phyloP scores from a whole-genome alignment of 1,140 invertebrate genomes.

The Aradophagus sp. region DNA sequence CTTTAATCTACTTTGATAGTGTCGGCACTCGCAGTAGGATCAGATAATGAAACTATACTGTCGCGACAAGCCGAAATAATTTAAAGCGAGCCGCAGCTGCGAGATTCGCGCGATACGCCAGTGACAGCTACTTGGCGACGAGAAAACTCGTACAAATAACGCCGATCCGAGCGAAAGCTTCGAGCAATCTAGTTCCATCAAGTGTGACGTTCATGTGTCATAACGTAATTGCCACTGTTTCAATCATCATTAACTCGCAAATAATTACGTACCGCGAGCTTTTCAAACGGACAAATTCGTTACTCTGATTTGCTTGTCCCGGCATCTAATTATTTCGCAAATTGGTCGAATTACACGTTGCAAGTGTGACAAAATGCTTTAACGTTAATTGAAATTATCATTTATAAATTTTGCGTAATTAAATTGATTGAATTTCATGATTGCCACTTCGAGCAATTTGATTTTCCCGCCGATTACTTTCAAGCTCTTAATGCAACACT shows the following conservation, averaged over 20 bases:
- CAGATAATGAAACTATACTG: constrained; percentile 35
- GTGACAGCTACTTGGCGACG: constrained; percentile 50
- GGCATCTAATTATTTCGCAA: constrained; percentile 1
- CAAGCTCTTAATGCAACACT: too few relatives aligned
- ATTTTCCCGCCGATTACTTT: too few relatives aligned
- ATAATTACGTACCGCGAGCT: constrained; percentile 33
- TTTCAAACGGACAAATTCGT: constrained; percentile 20
- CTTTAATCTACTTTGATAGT: constrained; percentile 24
- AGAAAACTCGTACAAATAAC: constrained; percentile 48
- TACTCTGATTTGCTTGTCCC: constrained; percentile 6
- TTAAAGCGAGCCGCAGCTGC: constrained; percentile 40
- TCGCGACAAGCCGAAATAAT: constrained; percentile 42
- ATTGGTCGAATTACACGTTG: constrained; percentile 1
- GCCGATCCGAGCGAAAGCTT: constrained; percentile 41
- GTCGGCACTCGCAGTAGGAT: constrained; percentile 9
- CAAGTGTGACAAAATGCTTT: neutral
- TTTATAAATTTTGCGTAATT: too few relatives aligned
- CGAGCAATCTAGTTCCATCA: constrained; percentile 51
- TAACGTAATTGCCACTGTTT: constrained; percentile 42
- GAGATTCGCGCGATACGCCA: constrained; percentile 36
- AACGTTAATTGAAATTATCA: neutral
- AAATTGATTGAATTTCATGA: too few relatives aligned
- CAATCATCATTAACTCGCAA: constrained; percentile 37
- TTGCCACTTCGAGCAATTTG: too few relatives aligned
- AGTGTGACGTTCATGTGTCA: constrained; percentile 46